Base-by-base conservation (phyloP, 2,797 vertebrate species). In the Malurus leucopterus region DNA sequence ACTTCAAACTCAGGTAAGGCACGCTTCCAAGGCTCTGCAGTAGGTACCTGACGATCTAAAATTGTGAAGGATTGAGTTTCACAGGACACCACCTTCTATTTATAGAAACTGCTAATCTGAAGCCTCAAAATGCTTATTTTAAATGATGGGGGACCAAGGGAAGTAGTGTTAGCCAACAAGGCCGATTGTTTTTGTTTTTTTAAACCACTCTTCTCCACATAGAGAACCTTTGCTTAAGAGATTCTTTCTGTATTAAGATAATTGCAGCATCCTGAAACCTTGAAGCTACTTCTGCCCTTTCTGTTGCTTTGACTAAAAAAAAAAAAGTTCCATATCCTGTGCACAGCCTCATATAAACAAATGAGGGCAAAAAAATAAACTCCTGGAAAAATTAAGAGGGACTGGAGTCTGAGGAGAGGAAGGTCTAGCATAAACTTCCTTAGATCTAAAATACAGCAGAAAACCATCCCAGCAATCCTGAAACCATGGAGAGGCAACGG, bases 81-180 rank as follows among this genome's bases (percentile, higher is more conserved):
- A 55, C 34, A 34, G 47, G 16, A 24, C 34, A 30, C 20, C 16
- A 29, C 7, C 24, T 34, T 13, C 30, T 55, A 4, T 8, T 34
- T 34, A 15, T 0, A 26, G 34, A 14, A 63, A 41, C 20, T 41
- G 50, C 24, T 26, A 6, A 63, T 55, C 13, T 41, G 30, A 55
- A 71, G 2, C 34, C 14, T 41, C 34, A 41, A 63, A 71, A 82
- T 34, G 1, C 2, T 49, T 26, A 34, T 41, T 72, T 63, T 30
- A 64, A 49, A 49, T 55, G 6, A 34, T 17, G 24, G 5, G 27
- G 5, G 9, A 18, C 17, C 0, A 0, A 61, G 17, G 18, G 34
- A 10, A 63, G 30, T 26, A 16, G 16, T 49, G 36, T 30, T 55
- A 49, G 20, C 8, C 34, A 63, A 34, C 6, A 30, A 34, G 6